phyloP scores from a whole-genome alignment of 1,140 invertebrate species.

The Artemia franciscana region DNA sequence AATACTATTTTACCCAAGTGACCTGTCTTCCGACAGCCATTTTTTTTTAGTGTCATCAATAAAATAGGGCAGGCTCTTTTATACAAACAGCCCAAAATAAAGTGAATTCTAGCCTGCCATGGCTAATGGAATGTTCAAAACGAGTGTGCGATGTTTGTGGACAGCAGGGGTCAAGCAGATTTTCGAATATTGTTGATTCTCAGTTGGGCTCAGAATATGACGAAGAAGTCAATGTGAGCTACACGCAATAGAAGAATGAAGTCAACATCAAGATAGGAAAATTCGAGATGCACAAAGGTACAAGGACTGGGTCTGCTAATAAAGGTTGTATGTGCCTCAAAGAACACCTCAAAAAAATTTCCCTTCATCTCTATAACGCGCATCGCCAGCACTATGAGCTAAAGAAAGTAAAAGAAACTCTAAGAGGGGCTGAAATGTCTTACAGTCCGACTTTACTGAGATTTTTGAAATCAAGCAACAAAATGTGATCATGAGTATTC shows the following conservation, averaged over 20 bases:
- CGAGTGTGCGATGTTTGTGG: not conserved
- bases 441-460: not conserved
- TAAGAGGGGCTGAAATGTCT: not conserved
- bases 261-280: not conserved
- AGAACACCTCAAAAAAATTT: not conserved
- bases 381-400: not conserved
- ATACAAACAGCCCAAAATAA: no score
- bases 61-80: no score
- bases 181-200: not conserved
- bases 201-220: not conserved
- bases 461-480: not conserved
- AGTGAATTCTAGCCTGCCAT: no score
- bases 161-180: not conserved
- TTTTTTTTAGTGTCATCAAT: no score
- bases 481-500: not conserved
- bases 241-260: not conserved
- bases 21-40: no score
- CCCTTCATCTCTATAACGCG: not conserved
- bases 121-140: not conserved
- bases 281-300: no score
- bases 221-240: not conserved
- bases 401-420: not conserved
- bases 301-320: not conserved
- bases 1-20: no score
- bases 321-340: not conserved